phyloP scores from a whole-genome alignment of 2,888 invertebrate species.

The Elmis aenea region DNA sequence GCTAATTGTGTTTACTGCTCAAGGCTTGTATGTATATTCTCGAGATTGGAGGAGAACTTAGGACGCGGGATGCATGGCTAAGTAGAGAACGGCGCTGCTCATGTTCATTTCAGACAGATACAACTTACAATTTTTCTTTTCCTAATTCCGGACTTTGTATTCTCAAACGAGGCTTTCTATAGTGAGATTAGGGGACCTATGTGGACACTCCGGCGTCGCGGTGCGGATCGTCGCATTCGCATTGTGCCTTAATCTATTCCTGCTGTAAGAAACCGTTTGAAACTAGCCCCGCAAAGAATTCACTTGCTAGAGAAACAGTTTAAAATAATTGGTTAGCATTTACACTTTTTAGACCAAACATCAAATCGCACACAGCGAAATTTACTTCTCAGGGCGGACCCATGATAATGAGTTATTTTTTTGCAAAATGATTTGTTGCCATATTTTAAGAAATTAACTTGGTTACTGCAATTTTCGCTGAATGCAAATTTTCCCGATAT shows the following conservation, averaged over 20 bases:
- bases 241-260: conserved; percentile 16
- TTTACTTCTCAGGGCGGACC: too few species aligned
- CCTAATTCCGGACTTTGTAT: conserved; percentile 43
- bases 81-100: conserved; percentile 34
- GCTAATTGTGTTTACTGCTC: conserved; percentile 44
- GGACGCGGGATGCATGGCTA: conserved; percentile 37
- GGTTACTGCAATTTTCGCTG: too few species aligned
- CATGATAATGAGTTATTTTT: too few species aligned
- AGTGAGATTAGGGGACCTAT: conserved; percentile 35
- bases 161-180: conserved; percentile 34
- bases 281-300: conserved; percentile 13
- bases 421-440: too few species aligned
- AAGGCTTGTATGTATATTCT: conserved; percentile 38
- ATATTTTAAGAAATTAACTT: too few species aligned
- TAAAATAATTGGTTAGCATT: too few species aligned
- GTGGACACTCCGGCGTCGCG: conserved; percentile 34
- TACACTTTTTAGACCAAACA: too few species aligned
- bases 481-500: too few species aligned
- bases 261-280: conserved; percentile 14
- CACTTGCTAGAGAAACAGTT: too few species aligned
- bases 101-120: conserved; percentile 39
- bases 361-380: too few species aligned
- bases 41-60: conserved; percentile 35
- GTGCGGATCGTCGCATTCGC: conserved; percentile 15
- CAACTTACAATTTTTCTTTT: conserved; percentile 39